Conservation (phyloP, 2,888 invertebrate species). For the Elysia crispata region DNA sequence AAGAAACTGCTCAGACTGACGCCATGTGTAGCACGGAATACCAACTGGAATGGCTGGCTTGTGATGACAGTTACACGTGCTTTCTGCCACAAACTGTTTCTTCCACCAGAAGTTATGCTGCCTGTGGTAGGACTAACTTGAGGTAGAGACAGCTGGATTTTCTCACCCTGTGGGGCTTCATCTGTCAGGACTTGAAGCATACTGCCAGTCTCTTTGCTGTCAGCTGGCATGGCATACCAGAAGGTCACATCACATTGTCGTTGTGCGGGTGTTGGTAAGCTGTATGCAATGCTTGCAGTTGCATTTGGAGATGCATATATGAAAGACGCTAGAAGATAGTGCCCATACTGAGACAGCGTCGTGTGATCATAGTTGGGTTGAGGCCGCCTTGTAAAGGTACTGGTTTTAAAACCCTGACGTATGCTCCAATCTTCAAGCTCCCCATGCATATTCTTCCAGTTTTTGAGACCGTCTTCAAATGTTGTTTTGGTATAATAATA, state of each 20-base stretch:
- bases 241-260: conserved; percentile 64
- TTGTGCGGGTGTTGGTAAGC: conserved; percentile 56
- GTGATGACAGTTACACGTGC: conserved; percentile 57
- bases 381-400: conserved; percentile 56
- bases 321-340: conserved; percentile 62
- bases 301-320: conserved; percentile 59
- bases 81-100: conserved; percentile 65
- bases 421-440: conserved; percentile 69
- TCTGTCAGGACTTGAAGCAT: not conserved
- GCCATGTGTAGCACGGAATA: conserved; percentile 72
- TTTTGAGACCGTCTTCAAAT: conserved; percentile 72
- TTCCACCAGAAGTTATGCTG: not conserved
- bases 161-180: too few species aligned
- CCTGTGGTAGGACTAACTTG: not conserved
- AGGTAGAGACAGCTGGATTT: too few species aligned
- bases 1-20: conserved; percentile 66
- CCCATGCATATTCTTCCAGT: conserved; percentile 63
- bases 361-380: conserved; percentile 69
- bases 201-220: not conserved
- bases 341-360: conserved; percentile 65
- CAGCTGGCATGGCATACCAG: conserved; percentile 60
- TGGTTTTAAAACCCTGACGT: conserved; percentile 44
- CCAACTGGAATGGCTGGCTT: conserved; percentile 63
- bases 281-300: conserved; percentile 57
- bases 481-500: conserved; percentile 58